A percentile compares a stretch with the other conserved stretches of the same genome.
phyloP scores from a whole-genome alignment of 2,888 invertebrate species.

The Penaeus monodon region DNA sequence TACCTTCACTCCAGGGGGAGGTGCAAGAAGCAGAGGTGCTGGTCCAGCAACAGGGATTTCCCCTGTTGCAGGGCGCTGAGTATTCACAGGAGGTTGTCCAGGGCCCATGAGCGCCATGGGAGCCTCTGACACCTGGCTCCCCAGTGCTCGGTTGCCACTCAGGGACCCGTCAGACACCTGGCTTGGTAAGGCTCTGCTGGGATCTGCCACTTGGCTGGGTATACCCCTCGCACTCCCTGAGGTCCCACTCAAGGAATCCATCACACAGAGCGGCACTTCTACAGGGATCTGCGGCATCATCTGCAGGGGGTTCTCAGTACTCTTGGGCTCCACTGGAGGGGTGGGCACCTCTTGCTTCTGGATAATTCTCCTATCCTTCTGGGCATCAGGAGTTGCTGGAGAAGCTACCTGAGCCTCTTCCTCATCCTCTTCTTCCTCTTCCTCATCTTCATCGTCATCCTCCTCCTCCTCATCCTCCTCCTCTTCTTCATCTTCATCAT shows the following conservation, averaged over 20 bases:
- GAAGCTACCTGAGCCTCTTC: slow-evolving; percentile 33
- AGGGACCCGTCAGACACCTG: slow-evolving; percentile 33
- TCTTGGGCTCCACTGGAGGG: not conserved
- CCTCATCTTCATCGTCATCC: not conserved
- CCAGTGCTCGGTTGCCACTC: slow-evolving; percentile 11
- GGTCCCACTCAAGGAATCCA: slow-evolving; percentile 33
- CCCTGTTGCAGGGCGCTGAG: slow-evolving; percentile 30
- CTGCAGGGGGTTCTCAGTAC: slow-evolving; percentile 15
- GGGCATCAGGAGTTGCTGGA: not conserved
- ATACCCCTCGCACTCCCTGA: slow-evolving; percentile 19
- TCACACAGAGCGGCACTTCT: slow-evolving; percentile 49
- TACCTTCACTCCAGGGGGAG: slow-evolving; percentile 46
- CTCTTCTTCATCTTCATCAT: slow-evolving; percentile 22
- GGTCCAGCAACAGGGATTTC: slow-evolving; percentile 36
- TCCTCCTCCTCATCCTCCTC: slow-evolving; percentile 1
- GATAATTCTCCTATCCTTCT: not conserved
- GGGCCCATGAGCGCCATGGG: slow-evolving; percentile 32
- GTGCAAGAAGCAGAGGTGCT: slow-evolving; percentile 34
- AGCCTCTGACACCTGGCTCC: slow-evolving; percentile 30
- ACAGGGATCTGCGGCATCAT: slow-evolving; percentile 42
- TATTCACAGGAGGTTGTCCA: slow-evolving; percentile 12
- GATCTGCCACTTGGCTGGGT: slow-evolving; percentile 27
- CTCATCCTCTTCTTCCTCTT: slow-evolving; percentile 24
- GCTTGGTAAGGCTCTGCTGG: slow-evolving; percentile 22
- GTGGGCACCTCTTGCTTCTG: slow-evolving; percentile 4